These are phyloP conservation scores for Drosophila buzzatii DNA, from an alignment of 2,888 invertebrate genomes.

Conservation along the genomic window DNA sequence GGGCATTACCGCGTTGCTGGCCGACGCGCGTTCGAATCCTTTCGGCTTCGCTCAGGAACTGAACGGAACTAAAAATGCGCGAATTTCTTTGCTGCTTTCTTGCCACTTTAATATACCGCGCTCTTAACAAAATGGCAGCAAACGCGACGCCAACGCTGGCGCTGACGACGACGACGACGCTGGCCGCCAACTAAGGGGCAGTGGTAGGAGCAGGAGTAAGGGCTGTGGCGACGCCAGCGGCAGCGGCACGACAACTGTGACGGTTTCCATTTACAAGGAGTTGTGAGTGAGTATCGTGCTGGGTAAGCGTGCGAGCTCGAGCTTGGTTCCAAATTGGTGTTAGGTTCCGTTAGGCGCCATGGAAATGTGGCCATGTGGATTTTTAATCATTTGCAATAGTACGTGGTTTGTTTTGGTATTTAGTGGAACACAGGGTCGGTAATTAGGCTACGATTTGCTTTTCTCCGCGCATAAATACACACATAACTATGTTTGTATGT, in stretches of 20 bases:
- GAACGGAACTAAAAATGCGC: conserved; percentile 79
- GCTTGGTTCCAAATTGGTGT: conserved; percentile 74
- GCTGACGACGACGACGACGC: conserved; percentile 16
- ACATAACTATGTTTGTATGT: not conserved
- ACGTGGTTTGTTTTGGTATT: conserved; percentile 25
- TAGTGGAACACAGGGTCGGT: conserved; percentile 17
- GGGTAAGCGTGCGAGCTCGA: conserved; percentile 64
- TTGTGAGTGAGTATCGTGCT: conserved; percentile 48
- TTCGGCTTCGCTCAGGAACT: conserved; percentile 84
- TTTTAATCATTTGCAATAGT: conserved; percentile 58
- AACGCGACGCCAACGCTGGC: conserved; percentile 52
- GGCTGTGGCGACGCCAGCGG: not conserved
- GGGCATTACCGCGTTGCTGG: conserved; percentile 64
- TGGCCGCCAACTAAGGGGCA: conserved; percentile 25
- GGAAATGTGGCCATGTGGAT: conserved; percentile 64
- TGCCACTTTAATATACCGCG: conserved; percentile 66
- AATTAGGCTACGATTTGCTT: conserved; percentile 23
- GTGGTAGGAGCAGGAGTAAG: not conserved
- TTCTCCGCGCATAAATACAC: not conserved
- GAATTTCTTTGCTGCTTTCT: conserved; percentile 75
- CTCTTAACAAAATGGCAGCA: conserved; percentile 19
- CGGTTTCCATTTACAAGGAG: conserved; percentile 77
- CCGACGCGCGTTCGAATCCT: conserved; percentile 83
- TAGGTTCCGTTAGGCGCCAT: conserved; percentile 66
- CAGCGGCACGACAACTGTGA: conserved; percentile 67